A percentile compares a stretch with the other conserved stretches of the same genome.
Conservation (phyloP, 2,888 invertebrate species). For the Charanyca ferruginea region DNA sequence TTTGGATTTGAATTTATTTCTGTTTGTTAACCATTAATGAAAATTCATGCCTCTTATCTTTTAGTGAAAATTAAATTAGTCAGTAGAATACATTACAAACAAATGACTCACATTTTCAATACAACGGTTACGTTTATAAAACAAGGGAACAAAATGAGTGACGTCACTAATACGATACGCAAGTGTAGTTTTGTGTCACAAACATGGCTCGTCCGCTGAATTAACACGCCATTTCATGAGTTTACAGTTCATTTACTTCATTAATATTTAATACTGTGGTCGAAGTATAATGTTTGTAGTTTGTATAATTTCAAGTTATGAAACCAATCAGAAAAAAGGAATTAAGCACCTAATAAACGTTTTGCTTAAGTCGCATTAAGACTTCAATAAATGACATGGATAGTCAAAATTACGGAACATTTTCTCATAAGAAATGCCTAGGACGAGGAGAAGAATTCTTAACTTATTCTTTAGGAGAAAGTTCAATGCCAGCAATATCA, state of each 20-base stretch:
- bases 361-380: not conserved
- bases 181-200: slow-evolving; percentile 61
- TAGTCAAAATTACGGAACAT: not conserved
- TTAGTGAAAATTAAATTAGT: not conserved
- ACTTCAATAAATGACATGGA: too few relatives aligned
- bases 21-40: too few relatives aligned
- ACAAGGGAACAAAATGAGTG: slow-evolving; percentile 31
- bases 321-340: slow-evolving; percentile 14
- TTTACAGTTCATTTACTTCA: slow-evolving; percentile 48
- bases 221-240: slow-evolving; percentile 54
- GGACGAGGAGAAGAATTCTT: not conserved
- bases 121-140: slow-evolving; percentile 6
- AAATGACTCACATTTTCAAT: not conserved
- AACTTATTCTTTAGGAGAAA: slow-evolving; percentile 16
- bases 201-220: slow-evolving; percentile 56
- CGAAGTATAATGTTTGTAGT: slow-evolving; percentile 6
- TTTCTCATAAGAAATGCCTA: not conserved
- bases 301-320: slow-evolving; percentile 3
- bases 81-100: not conserved
- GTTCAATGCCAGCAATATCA: slow-evolving; percentile 17
- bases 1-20: not conserved
- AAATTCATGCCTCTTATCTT: too few relatives aligned
- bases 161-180: slow-evolving; percentile 32
- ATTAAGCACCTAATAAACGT: slow-evolving; percentile 1
- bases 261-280: slow-evolving; percentile 40